These are phyloP conservation scores for Steatornis caripensis DNA, from an alignment of 2,113 vertebrate species.

Conservation along the genomic window DNA sequence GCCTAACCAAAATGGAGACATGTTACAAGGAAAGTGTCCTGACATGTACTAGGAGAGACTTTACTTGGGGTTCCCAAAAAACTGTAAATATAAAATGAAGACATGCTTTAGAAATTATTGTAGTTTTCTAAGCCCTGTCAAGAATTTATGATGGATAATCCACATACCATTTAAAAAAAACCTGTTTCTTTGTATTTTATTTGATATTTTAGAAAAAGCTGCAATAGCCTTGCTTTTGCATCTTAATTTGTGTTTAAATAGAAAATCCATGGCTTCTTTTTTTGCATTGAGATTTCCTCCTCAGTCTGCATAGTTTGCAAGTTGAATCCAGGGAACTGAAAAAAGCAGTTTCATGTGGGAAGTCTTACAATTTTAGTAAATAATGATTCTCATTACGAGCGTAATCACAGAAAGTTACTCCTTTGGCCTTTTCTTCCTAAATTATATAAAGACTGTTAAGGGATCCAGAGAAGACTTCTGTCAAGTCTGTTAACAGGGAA, in stretches of 20 bases:
- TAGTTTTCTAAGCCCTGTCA: neutral
- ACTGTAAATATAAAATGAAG: neutral
- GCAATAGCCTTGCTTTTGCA: neutral
- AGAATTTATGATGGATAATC: neutral
- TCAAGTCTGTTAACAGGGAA: neutral
- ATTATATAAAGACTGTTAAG: neutral
- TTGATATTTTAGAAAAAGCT: neutral
- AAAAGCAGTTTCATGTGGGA: neutral
- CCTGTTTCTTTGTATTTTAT: neutral
- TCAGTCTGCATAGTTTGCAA: neutral
- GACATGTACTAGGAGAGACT: neutral
- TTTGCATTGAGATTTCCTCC: neutral
- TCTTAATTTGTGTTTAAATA: neutral
- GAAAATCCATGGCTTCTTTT: neutral
- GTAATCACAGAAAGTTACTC: neutral
- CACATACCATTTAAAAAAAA: neutral
- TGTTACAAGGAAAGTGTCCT: neutral
- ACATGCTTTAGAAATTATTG: neutral
- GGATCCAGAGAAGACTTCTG: neutral
- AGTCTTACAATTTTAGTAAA: neutral
- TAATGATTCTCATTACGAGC: neutral
- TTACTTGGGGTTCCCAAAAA: neutral
- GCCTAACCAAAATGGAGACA: neutral
- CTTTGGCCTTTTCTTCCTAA: neutral
- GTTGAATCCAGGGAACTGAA: neutral